These are phyloP conservation scores for Erebia palarica DNA, from an alignment of 2,888 invertebrate species.

Conservation along the genomic window DNA sequence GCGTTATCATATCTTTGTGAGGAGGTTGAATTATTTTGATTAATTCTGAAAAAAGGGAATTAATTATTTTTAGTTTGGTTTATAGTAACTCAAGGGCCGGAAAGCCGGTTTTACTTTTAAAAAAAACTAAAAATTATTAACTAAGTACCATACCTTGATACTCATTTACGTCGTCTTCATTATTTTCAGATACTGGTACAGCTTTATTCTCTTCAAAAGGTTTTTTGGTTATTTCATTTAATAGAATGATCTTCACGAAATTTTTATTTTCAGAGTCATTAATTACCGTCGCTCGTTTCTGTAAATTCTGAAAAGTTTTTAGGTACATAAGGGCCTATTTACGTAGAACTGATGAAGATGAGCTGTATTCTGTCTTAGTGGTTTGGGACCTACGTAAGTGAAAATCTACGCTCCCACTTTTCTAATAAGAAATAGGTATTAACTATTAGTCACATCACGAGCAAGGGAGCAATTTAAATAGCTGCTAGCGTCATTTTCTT, in stretches of 20 bases:
- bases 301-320: constrained; percentile 29
- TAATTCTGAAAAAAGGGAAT: constrained; percentile 6
- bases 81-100: too few species aligned
- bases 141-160: neutral
- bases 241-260: constrained; percentile 18
- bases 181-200: neutral
- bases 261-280: constrained; percentile 29
- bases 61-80: neutral
- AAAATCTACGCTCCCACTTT: too few species aligned
- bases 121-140: neutral
- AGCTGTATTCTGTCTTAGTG: too few species aligned
- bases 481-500: too few species aligned
- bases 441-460: too few species aligned
- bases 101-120: too few species aligned
- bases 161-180: neutral
- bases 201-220: constrained; percentile 1
- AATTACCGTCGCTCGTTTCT: constrained; percentile 17
- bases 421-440: too few species aligned
- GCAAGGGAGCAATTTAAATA: too few species aligned
- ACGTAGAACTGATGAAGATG: too few species aligned
- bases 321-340: neutral
- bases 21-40: constrained; percentile 21
- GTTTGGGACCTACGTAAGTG: too few species aligned
- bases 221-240: constrained; percentile 16
- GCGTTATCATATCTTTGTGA: constrained; percentile 8